Base-by-base conservation (phyloP, 2,888 invertebrate species). In the Dasysyrphus tricinctus region DNA sequence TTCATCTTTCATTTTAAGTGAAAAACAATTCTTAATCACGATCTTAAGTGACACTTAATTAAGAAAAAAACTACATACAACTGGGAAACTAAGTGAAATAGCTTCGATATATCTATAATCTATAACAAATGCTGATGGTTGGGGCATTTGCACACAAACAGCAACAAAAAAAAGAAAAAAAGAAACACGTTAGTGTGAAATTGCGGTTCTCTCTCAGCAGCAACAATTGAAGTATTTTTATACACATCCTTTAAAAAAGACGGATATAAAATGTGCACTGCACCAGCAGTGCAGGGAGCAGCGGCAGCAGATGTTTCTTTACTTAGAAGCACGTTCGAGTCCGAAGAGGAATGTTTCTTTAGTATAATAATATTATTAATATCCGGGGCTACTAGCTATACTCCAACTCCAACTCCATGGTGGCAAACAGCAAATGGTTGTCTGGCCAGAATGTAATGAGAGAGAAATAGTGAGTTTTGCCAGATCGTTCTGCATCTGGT, bases 401-500 rank as follows among this genome's bases (percentile, higher is more conserved):
- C 24, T 24, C 39, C 32, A 7, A 24, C 24, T n/a, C 24, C 32
- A 34, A 65, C 47, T 54, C 14, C 16, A 75, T 57, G n/a, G 72
- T 76, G 76, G 80, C 72, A 63, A 83, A 77, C 81, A 69, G 57
- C 44, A 42, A 24, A 69, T 59, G 11, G 34, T 8, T 37, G 67
- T 37, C 51, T 74, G 74, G 73, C 37, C 34, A 7, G 44, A n/a
- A 54, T 54, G 54, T 54, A 32, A 54, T 32, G 78, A 44, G 42
- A 34, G 56, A 49, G 51, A 69, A 32, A n/a, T n/a, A 59, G 61
- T 56, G n/a, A 73, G 59, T 73, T 69, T 70, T 29, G 3, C 42
- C 75, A 79, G 75, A 56, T 29, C 57, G 74, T 74, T 74, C 75
- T 72, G 84, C 84, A 80, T 80, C 84, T 84, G 84, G 72, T 84